Base-by-base conservation (phyloP, 2,888 invertebrate species). In the Megalurothrips usitatus region DNA sequence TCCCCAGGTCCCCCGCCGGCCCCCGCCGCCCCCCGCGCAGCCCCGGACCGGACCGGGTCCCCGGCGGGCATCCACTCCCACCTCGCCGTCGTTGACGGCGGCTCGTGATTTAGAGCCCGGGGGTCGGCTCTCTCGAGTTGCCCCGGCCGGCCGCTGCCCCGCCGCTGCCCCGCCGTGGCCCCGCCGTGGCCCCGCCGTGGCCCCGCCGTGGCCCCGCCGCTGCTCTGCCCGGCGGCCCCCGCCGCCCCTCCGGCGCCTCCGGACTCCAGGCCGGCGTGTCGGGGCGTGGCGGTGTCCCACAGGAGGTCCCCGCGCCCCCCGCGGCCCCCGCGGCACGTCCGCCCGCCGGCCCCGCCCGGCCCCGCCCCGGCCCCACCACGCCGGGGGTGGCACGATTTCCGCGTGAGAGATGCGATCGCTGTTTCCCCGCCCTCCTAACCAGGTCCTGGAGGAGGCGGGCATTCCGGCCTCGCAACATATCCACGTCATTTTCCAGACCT, bases 71-170 rank as follows among this genome's bases (percentile, higher is more conserved):
- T 43, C 34, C 34, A 43, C 34, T 17, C 58, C 58, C 58, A 43
- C 58, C n/a, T n/a, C 58, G 58, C 58, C 58, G 58, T 58, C n/a
- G 58, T 58, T 58, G 58, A 58, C 58, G 58, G 58, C 17, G 58
- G 58, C 58, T 58, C 58, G 58, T 58, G 58, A 58, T 58, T 58
- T 58, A 58, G 58, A 58, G 58, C 58, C 58, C n/a, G 14, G n/a
- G 58, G 58, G 58, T 58, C 34, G 34, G 34, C 34, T 43, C 58
- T 58, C 58, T 58, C 58, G 58, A 58, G 58, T 58, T 58, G 58
- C 58, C 17, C 58, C 58, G 58, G 58, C 58, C 58, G 58, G 58
- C 34, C 19, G 58, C 1, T 11, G 34, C 6, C 34, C 34, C 34
- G 3, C 3, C 34, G 3, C 3, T 6, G 34, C 34, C 34, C 34